Evolutionary conservation across 2,113 vertebrate species (phyloP).

Genomic region (Urocitellus parryii): DNA sequence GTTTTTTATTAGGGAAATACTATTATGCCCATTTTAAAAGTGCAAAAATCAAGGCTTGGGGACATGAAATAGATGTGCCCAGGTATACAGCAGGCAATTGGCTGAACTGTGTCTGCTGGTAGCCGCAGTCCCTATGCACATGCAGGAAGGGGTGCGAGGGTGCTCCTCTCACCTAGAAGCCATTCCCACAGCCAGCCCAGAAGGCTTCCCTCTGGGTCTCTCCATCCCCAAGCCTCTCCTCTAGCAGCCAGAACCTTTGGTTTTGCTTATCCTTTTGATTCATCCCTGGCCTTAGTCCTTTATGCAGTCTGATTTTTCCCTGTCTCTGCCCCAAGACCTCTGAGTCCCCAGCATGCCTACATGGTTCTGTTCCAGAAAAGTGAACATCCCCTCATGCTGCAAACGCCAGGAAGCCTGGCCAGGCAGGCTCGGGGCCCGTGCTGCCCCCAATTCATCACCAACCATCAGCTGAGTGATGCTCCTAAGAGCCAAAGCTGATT

Average conservation of each 20-base stretch:
- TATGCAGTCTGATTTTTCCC: not conserved
- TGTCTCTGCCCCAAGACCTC: not conserved
- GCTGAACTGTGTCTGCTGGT: not conserved
- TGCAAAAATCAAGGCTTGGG: not conserved
- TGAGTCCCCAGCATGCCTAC: conserved; percentile 13
- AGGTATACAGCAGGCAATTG: not conserved
- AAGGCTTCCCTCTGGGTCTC: not conserved
- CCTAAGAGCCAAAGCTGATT: not conserved
- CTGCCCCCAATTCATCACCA: not conserved
- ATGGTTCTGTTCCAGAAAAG: conserved; percentile 52
- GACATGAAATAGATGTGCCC: not conserved
- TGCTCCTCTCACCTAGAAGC: not conserved
- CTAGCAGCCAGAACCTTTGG: not conserved
- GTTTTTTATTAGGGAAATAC: not conserved
- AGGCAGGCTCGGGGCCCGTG: not conserved
- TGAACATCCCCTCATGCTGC: not conserved
- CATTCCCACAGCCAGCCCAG: not conserved
- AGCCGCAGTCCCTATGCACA: not conserved
- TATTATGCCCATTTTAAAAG: not conserved
- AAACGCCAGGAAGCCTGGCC: not conserved
- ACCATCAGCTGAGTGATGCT: not conserved
- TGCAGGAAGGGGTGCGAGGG: not conserved
- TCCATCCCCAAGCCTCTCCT: not conserved
- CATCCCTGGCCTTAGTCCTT: not conserved
- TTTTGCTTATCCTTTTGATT: conserved; percentile 32